Evolutionary conservation across 35 echinoderm and acorn worm species (phyloP), one percentile per base, ranked within the genome.

Genomic region (Eucidaris tribuloides): DNA sequence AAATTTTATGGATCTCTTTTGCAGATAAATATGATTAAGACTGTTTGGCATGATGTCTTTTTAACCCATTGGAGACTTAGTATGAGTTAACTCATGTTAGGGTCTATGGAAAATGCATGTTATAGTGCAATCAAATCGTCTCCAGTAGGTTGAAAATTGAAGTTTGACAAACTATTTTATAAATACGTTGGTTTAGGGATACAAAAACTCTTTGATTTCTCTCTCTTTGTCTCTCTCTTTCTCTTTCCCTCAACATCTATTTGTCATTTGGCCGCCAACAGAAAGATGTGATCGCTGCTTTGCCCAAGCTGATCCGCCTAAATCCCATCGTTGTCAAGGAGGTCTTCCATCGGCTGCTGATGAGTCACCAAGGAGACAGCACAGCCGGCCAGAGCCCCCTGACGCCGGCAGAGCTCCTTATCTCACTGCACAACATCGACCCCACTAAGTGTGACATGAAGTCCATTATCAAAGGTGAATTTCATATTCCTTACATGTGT

Each of bases 291-390:
- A 90, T 97, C 36, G 81, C 89, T 40, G 94, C 94, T 58, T 46
- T 97, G 40, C 94, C 94, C 23, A 97, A 97, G 72, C 64, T 97
- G 62, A 97, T 97, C 58, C 92, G 92, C 57, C 58, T 97, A 59
- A 97, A 97, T 59, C 94, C 94, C 45, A 92, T 88, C 22, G 94
- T 97, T 19, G 94, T 97, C 5, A 97, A 97, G 76, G 94, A 97
- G 68, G 94, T 97, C 18, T 97, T 97, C 78, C 94, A 97, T 77
- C 81, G 94, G 17, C 70, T 97, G 62, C 76, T 97, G 35, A 78
- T 97, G 89, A 97, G 94, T 70, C 94, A 97, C 43, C 94, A 97
- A 55, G 93, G 86, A 42, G 94, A 97, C 23, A 92, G 88, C 65
- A 92, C 89, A 31, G 85, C 79, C 14, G 94, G 94, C 33, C 94